Percentiles rank a stretch among this genome's conserved stretches.
phyloP scores from a whole-genome alignment of 53 echinoderm and acorn worm species.

The Mesocentrotus franciscanus region DNA sequence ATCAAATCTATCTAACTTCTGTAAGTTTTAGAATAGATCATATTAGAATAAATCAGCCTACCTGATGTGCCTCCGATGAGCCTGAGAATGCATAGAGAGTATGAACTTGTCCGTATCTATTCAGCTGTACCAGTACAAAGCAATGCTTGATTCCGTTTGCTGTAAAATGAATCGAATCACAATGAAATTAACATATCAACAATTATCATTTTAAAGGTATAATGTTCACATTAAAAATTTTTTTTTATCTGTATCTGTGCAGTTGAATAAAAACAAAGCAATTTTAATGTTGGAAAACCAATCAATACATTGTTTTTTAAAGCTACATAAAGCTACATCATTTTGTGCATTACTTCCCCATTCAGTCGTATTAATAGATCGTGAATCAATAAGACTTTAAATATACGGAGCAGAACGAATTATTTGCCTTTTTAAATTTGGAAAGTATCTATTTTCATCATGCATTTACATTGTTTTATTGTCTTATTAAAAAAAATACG shows the following conservation, averaged over 20 bases:
- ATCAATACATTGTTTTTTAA: too few species aligned
- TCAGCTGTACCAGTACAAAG: slow-evolving; percentile 90
- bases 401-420: too few species aligned
- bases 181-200: neutral
- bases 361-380: neutral
- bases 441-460: too few species aligned
- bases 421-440: too few species aligned
- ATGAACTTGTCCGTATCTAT: slow-evolving; percentile 90
- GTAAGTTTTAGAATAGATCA: neutral
- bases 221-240: too few species aligned
- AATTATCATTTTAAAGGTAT: too few species aligned
- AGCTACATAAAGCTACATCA: too few species aligned
- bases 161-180: slow-evolving; percentile 31
- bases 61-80: slow-evolving; percentile 14
- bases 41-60: neutral
- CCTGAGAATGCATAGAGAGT: slow-evolving; percentile 61
- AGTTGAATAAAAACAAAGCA: too few species aligned
- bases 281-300: too few species aligned
- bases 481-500: too few species aligned
- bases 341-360: neutral
- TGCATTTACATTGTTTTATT: too few species aligned
- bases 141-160: slow-evolving; percentile 88
- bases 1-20: neutral
- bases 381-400: neutral
- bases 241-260: too few species aligned